Base-by-base conservation (phyloP, 2,888 invertebrate genomes). In the Trichogramma evanescens region DNA sequence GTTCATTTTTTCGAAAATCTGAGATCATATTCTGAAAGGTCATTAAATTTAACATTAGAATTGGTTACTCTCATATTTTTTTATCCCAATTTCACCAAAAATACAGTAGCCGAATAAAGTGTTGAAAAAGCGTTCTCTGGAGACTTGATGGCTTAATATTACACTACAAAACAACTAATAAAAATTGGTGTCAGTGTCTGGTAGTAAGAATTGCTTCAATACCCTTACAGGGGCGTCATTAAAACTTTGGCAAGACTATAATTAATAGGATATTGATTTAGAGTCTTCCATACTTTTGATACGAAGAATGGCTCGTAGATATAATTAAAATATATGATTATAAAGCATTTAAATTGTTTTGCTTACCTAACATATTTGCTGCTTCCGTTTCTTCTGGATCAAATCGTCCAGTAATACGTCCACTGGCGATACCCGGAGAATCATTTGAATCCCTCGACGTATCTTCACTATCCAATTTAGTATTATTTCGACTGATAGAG, bases 331-430 rank as follows among this genome's bases (percentile, higher is more conserved):
- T 66, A 63, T 10, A 26, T 26, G 38, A 58, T 62, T 59, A 58
- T 1, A 26, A 26, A 26, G 26, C 26, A 26, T 26, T 54, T 50
- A 9, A 46, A 46, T 38, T 4, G 8, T 43, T 8, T 26, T 58
- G 74, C 79, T 78, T 80, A 89, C 92, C 92, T 65, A 96, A 82
- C 93, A 95, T 95, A 78, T 93, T 95, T 53, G 96, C 96, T 63
- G 94, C 96, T 80, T 97, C 96, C 1, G 93, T 95, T 80, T 96
- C 96, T 72, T 96, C 95, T 68, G 90, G 91, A 79, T 94, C 94
- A 78, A 93, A 93, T 60, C 91, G 83, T 4, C 92, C 90, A 45
- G 91, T 83, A 71, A 91, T 87, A 69, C 91, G 83, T 65, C 83
- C 73, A 65, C 84, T 84, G 68, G 83, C 84, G 78, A 88, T 90